Evolutionary conservation across 2,888 invertebrate species (phyloP), one percentile per base, ranked within the genome.

Genomic region (Ethmia dodecea): DNA sequence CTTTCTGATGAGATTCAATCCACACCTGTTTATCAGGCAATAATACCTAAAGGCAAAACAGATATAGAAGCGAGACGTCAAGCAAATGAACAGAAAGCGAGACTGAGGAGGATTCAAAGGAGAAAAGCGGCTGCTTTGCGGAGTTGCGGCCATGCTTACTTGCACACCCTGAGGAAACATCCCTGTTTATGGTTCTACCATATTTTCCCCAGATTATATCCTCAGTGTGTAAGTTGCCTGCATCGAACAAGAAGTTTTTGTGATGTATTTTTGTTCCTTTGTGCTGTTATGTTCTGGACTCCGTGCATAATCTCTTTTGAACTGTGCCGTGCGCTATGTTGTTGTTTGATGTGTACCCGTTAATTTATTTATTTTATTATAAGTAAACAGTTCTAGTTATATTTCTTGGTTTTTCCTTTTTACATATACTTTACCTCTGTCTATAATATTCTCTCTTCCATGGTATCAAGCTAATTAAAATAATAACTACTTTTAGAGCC

Each of bases 161-260:
- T 78, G 27, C 48, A 46, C 3, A 66, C 74, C 1, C 40, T 74
- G 31, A 60, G 73, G 16, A 66, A 49, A 32, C 61, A 48, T 1
- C 77, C 78, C 2, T 73, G 69, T 43, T 31, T 78, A 12, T 76
- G 74, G 67, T 55, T 67, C 2, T 74, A 73, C 35, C 56, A 68
- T 24, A 33, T 73, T 28, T 75, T 63, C 33, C 78, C 78, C 11
- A 34, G 42, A n/a, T 46, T 63, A 20, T 77, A 77, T 40, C 69
- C 70, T 1, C 66, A 68, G 25, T 76, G 59, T 44, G 53, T 76
- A 15, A 48, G 55, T 37, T 45, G 60, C 8, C 9, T 71, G 13
- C 5, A 13, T 5, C 55, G 60, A 38, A 38, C 57, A 20, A 55
- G 37, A 3, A 58, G 57, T 31, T 53, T 68, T 26, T 27, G 37